Base-by-base conservation (phyloP, 2,888 invertebrate genomes). In the Sesia bembeciformis region DNA sequence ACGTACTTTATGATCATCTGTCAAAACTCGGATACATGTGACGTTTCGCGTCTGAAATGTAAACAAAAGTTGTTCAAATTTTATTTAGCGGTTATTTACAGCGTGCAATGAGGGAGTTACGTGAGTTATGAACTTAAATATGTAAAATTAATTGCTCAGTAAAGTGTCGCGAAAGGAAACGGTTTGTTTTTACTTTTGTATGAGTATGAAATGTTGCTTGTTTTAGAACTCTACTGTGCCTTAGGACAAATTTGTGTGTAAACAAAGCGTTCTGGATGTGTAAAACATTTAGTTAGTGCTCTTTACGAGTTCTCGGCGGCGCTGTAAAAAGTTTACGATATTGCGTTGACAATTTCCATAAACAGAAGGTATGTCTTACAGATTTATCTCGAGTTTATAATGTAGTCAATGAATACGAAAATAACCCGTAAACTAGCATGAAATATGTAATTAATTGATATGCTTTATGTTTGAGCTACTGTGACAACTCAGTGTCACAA, bases 21-120 rank as follows among this genome's bases (percentile, higher is more conserved):
- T 88, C 89, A 88, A 87, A 87, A 84, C 80, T 78, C 74, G 72
- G 77, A 71, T 79, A 84, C 89, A 79, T 87, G 84, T 83, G 89
- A 87, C 89, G 84, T 88, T 89, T 84, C 71, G 82, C 62, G 60
- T 73, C 81, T 82, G 81, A 81, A 84, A 82, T 84, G 89, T 89
- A 89, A 89, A 89, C 89, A 89, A 88, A 84, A 82, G 75, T 59
- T 58, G 59, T 84, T 77, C 72, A 60, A 60, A 71, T 70, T 72
- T 72, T 68, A 74, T 79, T 80, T 71, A 67, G 74, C 78, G 75
- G 70, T 81, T 84, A 81, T 85, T 84, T 81, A 83, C 79, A 78
- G 72, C 68, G 69, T 69, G 71, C 70, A 64, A 75, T 71, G 72
- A 73, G 67, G 71, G 75, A 75, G 75, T 81, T 72, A 76, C 76